Conservation (phyloP, 2,888 invertebrate species). For the Cephus spinipes region DNA sequence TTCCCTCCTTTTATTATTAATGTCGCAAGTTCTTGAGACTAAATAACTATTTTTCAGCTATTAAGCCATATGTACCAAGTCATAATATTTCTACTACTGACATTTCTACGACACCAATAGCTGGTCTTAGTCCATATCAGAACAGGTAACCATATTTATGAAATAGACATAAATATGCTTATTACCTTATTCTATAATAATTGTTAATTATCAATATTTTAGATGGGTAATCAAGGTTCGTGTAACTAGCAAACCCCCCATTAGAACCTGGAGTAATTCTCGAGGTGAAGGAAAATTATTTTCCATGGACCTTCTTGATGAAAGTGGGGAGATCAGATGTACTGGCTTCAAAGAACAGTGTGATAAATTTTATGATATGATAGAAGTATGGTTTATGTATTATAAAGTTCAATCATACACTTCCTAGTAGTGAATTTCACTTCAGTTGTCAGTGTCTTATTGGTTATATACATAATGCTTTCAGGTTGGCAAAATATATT, state of each 20-base stretch:
- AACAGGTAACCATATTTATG: conserved; percentile 74
- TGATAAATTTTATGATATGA: conserved; percentile 89
- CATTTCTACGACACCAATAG: conserved; percentile 73
- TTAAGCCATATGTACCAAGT: background rate
- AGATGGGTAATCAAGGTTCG: conserved; percentile 94
- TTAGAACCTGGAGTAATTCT: conserved; percentile 92
- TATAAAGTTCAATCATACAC: background rate
- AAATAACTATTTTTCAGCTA: background rate
- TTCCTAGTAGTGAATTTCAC: background rate
- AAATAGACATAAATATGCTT: background rate
- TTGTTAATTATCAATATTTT: conserved; percentile 27
- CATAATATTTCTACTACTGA: conserved; percentile 14
- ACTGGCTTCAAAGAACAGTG: conserved; percentile 90
- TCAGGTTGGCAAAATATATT: conserved; percentile 86
- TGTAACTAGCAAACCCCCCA: conserved; percentile 83
- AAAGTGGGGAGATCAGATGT: conserved; percentile 92
- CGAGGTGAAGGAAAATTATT: conserved; percentile 95
- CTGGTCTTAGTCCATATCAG: conserved; percentile 91
- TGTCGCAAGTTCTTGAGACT: background rate
- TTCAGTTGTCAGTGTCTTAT: conserved; percentile 1
- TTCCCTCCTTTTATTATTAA: background rate
- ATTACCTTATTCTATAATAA: background rate
- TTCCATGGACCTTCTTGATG: conserved; percentile 92
- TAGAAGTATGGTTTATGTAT: conserved; percentile 74
- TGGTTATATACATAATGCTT: conserved; percentile 27